Evolutionary conservation across 2,888 invertebrate species (phyloP).

Genomic region (Exocentrus adspersus): DNA sequence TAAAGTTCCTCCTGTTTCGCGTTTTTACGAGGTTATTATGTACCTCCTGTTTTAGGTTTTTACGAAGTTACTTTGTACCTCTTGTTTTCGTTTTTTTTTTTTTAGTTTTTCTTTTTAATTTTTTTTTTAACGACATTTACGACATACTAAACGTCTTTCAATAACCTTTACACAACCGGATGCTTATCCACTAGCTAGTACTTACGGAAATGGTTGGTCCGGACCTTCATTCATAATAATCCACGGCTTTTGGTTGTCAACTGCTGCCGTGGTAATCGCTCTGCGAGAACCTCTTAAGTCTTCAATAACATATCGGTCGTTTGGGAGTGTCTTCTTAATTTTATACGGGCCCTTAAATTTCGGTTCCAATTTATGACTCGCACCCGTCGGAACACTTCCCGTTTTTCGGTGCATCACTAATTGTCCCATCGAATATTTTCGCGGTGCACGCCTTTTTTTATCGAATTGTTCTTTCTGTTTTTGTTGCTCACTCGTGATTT

Average conservation of each 20-base stretch:
- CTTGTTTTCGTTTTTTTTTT: not conserved
- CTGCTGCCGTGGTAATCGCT: not conserved
- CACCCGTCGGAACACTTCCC: not conserved
- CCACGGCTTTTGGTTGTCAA: conserved; percentile 2
- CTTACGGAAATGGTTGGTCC: conserved; percentile 9
- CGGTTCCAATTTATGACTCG: not conserved
- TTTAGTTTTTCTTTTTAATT: not conserved
- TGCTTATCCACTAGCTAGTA: conserved; percentile 6
- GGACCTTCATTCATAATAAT: conserved; percentile 8
- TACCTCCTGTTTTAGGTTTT: conserved; percentile 6
- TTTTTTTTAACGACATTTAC: no score
- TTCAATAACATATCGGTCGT: conserved; percentile 8
- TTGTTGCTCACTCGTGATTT: no score
- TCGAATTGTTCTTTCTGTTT: no score
- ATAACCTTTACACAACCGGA: not conserved
- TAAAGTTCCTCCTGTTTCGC: no score
- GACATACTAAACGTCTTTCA: no score
- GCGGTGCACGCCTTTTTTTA: no score
- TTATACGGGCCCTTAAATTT: conserved; percentile 2
- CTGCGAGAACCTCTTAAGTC: not conserved
- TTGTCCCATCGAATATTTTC: no score
- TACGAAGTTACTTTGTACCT: not conserved
- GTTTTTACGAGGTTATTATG: no score
- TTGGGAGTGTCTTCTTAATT: not conserved
- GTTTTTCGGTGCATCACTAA: not conserved